Percentiles rank a stretch among this genome's conserved stretches.
phyloP scores from a whole-genome alignment of 2,888 invertebrate genomes.

The Hirtodrosophila cameraria region DNA sequence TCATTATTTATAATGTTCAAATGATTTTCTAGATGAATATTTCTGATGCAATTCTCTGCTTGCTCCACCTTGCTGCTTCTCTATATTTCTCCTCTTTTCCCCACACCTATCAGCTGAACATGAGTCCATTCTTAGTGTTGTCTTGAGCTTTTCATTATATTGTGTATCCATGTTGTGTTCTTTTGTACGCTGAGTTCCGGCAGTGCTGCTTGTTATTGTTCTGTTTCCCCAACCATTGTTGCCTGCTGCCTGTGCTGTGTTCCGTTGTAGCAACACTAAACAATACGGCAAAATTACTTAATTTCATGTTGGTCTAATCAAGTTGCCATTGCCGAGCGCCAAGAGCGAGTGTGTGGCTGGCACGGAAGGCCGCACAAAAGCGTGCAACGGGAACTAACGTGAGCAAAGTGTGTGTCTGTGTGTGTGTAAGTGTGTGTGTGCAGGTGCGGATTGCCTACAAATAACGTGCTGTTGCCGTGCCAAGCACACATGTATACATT shows the following conservation, averaged over 20 bases:
- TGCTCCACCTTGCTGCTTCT: too few species aligned
- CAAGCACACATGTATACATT: conserved; percentile 37
- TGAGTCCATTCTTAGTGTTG: too few species aligned
- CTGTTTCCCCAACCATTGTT: conserved; percentile 50
- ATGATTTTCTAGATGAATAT: too few species aligned
- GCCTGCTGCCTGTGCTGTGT: conserved; percentile 8
- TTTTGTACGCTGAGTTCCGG: conserved; percentile 32
- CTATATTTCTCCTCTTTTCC: too few species aligned
- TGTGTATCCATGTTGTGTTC: conserved; percentile 47
- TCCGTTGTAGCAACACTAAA: conserved; percentile 58
- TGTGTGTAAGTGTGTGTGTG: conserved; percentile 32
- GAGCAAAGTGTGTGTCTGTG: conserved; percentile 25
- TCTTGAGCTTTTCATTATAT: conserved; percentile 41
- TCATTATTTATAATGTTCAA: too few species aligned
- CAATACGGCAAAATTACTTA: conserved; percentile 76
- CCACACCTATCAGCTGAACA: too few species aligned
- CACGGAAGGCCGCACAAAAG: conserved; percentile 67
- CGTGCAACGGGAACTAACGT: conserved; percentile 37
- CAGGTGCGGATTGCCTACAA: conserved; percentile 45
- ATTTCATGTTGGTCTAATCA: conserved; percentile 81
- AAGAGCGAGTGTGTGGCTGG: conserved; percentile 37
- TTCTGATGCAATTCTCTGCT: too few species aligned
- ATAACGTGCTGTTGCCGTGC: conserved; percentile 60
- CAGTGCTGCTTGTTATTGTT: conserved; percentile 48
- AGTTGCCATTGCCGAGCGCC: conserved; percentile 71